Percentiles rank a stretch among this genome's conserved stretches.
Conservation (phyloP, 2,797 vertebrate species). For the Pterois miles region DNA sequence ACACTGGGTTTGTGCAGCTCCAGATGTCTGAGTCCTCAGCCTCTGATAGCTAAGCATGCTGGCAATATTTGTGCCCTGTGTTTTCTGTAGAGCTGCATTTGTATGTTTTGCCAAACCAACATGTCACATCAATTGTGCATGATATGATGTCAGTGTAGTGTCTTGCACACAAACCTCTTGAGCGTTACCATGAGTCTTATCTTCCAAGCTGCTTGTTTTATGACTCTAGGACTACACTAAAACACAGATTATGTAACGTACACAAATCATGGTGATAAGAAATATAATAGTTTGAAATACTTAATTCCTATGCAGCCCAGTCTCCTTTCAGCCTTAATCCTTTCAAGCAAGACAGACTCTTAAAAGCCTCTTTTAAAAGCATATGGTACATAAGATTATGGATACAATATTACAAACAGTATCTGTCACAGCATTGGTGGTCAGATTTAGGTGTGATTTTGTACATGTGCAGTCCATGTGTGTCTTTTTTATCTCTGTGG, state of each 20-base stretch:
- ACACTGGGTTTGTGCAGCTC: slow-evolving; percentile 33
- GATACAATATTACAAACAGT: background rate
- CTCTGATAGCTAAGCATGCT: slow-evolving; percentile 4
- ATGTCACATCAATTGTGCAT: background rate
- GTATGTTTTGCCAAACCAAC: slow-evolving; percentile 9
- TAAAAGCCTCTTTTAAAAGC: background rate
- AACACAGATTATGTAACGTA: background rate
- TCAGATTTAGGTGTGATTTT: background rate
- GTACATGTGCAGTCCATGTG: background rate
- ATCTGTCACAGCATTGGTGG: background rate
- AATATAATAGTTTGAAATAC: background rate
- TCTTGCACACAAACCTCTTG: background rate
- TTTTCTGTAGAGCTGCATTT: slow-evolving; percentile 20
- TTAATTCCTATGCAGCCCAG: background rate
- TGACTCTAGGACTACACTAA: too few species aligned
- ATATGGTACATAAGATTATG: background rate
- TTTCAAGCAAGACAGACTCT: background rate
- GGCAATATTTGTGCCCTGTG: slow-evolving; percentile 16
- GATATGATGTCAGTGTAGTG: background rate
- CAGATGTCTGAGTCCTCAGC: slow-evolving; percentile 9
- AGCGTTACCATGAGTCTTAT: background rate
- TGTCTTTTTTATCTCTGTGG: background rate
- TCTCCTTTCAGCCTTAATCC: background rate
- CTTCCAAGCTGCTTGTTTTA: background rate
- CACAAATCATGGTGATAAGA: background rate